phyloP scores from a whole-genome alignment of 1,140 invertebrate species.

The Laupala kohalensis region DNA sequence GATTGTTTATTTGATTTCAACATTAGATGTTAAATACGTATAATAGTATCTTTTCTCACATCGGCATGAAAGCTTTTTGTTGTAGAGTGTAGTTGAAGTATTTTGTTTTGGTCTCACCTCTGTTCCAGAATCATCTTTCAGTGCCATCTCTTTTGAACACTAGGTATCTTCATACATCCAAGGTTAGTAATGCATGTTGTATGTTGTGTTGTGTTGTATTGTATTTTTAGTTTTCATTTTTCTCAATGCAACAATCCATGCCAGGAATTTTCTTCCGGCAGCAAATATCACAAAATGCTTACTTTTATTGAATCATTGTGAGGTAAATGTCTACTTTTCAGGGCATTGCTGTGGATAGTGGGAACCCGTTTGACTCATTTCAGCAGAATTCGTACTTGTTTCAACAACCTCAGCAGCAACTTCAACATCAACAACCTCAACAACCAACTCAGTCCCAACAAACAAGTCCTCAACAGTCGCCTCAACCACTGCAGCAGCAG shows the following conservation, averaged over 20 bases:
- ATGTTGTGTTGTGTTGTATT: slow-evolving; percentile 8
- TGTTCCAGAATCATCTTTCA: slow-evolving; percentile 66
- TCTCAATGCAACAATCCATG: background rate
- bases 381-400: slow-evolving; percentile 14
- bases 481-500: slow-evolving; percentile 7
- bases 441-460: slow-evolving; percentile 11
- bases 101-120: slow-evolving; percentile 43
- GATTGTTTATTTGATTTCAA: background rate
- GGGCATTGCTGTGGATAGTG: slow-evolving; percentile 41
- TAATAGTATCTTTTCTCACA: background rate
- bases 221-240: slow-evolving; percentile 6
- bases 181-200: slow-evolving; percentile 44
- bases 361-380: slow-evolving; percentile 8
- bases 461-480: slow-evolving; percentile 3
- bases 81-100: slow-evolving; percentile 18
- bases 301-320: background rate
- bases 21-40: background rate
- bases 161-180: slow-evolving; percentile 66
- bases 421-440: slow-evolving; percentile 6
- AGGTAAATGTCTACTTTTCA: slow-evolving; percentile 21
- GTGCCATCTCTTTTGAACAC: slow-evolving; percentile 57
- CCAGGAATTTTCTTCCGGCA: background rate
- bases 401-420: slow-evolving; percentile 9
- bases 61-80: background rate
- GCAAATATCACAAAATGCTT: background rate